Evolutionary conservation across 2,113 vertebrate genomes (phyloP), one percentile per base, ranked within the genome.

Genomic region (Crypturellus undulatus): DNA sequence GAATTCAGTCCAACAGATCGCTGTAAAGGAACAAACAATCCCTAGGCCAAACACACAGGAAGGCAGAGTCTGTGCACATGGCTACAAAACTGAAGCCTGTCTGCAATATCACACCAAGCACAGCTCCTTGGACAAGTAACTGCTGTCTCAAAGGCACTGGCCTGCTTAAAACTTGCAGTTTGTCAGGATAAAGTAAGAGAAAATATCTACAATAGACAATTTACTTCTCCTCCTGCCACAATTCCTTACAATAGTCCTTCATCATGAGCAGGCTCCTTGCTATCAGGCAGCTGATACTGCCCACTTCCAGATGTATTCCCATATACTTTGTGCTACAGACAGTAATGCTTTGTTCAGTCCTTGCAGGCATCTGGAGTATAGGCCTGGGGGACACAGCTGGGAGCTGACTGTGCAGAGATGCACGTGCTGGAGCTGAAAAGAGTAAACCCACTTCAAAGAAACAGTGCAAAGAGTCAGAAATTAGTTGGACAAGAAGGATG

Each of bases 391-490:
- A 94, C 0, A 0, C 40, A 92, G 76, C 73, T 84, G 58, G 73
- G 62, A 92, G 58, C 42, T 82, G 36, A 68, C 47, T 63, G 65
- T 17, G 36, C 58, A 92, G 51, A 84, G 85, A 75, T 64, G 73
- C 38, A 65, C 71, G 21, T 68, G 52, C 56, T 54, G 65, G 83
- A 89, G 36, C 52, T 84, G 73, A 75, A 84, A 83, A 95, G 62
- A 86, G 52, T 18, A 96, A 94, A 93, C 24, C 28, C 77, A 89
- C 87, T 94, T 92, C 91, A 96, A 89, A 87, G 78, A 8, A 72
- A 49, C 52, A 72, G 34, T 13, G 16, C 25, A 86, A 20, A 79
- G 28, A 84, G 17, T 79, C 69, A 89, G 52, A 84, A 84, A 69
- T 45, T 93, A 70, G 43, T 51, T 3, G 3, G 84, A 90, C 38